Evolutionary conservation across 2,888 invertebrate species (phyloP).

Genomic region (Himalopsyche tibetana): DNA sequence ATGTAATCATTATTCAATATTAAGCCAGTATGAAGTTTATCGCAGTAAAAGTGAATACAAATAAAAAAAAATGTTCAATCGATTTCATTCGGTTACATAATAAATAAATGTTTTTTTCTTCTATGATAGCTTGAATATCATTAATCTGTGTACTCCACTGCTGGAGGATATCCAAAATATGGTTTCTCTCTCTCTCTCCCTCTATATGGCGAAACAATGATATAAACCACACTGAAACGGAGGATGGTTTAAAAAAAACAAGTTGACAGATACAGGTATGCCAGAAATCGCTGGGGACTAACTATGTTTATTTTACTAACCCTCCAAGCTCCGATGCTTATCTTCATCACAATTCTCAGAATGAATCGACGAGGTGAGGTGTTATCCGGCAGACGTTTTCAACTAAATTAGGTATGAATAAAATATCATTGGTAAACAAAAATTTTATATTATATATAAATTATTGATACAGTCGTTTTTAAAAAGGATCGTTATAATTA

Average conservation of each 20-base stretch:
- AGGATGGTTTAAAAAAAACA: constrained; percentile 45
- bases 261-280: constrained; percentile 51
- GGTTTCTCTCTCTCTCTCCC: not conserved
- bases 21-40: no score
- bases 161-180: not conserved
- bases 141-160: not conserved
- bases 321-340: constrained; percentile 44
- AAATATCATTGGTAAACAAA: no score
- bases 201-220: constrained; percentile 45
- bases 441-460: no score
- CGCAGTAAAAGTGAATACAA: no score
- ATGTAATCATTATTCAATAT: no score
- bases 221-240: constrained; percentile 50
- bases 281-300: constrained; percentile 43
- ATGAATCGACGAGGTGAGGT: constrained; percentile 44
- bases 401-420: not conserved
- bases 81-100: no score
- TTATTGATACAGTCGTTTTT: no score
- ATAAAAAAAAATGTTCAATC: no score
- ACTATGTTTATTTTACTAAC: constrained; percentile 46
- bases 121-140: no score
- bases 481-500: no score
- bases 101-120: no score
- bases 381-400: constrained; percentile 1
- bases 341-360: constrained; percentile 50